Base-by-base conservation (phyloP, 2,888 invertebrate species). In the Drosophila phalerata region DNA sequence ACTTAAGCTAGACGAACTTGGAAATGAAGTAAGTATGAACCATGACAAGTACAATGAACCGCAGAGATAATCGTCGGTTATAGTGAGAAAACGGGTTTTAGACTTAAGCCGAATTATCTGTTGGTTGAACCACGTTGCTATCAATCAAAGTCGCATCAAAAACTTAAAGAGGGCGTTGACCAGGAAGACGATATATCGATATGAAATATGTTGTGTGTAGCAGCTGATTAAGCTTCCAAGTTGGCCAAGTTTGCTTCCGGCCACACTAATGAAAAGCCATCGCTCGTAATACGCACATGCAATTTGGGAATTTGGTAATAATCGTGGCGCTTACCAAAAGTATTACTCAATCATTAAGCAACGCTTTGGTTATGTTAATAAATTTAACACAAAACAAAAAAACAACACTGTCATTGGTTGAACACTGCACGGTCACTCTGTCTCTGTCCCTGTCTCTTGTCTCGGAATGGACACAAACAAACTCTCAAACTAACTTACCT, bases 1-100 rank as follows among this genome's bases (percentile, higher is more conserved):
- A 13, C 19, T 43, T n/a, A 32, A 38, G 65, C 40, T 64, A 51
- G 22, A 17, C 45, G 32, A 17, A 42, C 30, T 45, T 45, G 55
- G 42, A 34, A 47, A 53, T 53, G 45, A 53, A 25, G 25, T 49
- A 47, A 56, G 30, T 81, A 56, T 58, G 67, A 67, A 61, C 75
- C 60, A 65, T 85, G 80, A 72, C 85, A 71, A 79, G 85, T 88
- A 88, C 89, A 78, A 75, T 89, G 85, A 85, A 85, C 85, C 78
- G 80, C 52, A 55, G 8, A 80, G 88, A 85, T 89, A 85, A 85
- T 89, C 81, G 70, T 51, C 67, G 77, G 76, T 72, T 83, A 61
- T 64, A 55, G 67, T 56, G 60, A 72, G 64, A 47, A 66, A 84
- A 85, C 85, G 73, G 76, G 85, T 85, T 85, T 81, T 32, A 60